Evolutionary conservation across 2,113 vertebrate species (phyloP).

Genomic region (Ranitomeya variabilis): DNA sequence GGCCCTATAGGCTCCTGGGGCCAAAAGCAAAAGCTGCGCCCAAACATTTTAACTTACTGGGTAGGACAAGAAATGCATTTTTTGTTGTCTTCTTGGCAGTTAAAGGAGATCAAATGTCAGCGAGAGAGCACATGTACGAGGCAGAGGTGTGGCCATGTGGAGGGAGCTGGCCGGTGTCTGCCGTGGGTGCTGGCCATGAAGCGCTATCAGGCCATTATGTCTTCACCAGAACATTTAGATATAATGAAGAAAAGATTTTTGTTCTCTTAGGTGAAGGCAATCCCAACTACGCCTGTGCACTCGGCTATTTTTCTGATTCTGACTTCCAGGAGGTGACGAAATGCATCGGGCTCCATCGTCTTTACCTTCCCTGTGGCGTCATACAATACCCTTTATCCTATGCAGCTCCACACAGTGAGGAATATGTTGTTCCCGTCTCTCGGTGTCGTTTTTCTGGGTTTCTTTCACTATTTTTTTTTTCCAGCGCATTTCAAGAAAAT

Average conservation of each 20-base stretch:
- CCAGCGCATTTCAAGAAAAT: background rate
- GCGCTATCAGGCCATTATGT: background rate
- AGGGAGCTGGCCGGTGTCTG: too few relatives aligned
- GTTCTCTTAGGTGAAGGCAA: too few relatives aligned
- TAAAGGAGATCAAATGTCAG: too few relatives aligned
- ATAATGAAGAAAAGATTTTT: too few relatives aligned
- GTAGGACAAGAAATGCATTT: too few relatives aligned
- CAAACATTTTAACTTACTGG: too few relatives aligned
- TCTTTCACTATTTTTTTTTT: background rate
- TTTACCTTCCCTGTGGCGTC: background rate
- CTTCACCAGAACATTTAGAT: background rate
- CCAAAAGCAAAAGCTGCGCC: too few relatives aligned
- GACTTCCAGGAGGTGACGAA: background rate
- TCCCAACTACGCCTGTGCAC: too few relatives aligned
- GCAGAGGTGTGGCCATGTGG: too few relatives aligned
- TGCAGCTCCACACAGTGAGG: background rate
- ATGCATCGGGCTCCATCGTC: background rate
- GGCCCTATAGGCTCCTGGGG: too few relatives aligned
- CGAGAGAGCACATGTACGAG: too few relatives aligned
- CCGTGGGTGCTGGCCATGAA: background rate
- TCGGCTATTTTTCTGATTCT: background rate
- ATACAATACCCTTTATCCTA: background rate
- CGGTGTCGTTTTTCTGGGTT: background rate
- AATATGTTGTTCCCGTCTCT: background rate
- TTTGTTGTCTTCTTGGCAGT: too few relatives aligned